phyloP scores from a whole-genome alignment of 2,888 invertebrate species.

The Subacronicta megacephala region DNA sequence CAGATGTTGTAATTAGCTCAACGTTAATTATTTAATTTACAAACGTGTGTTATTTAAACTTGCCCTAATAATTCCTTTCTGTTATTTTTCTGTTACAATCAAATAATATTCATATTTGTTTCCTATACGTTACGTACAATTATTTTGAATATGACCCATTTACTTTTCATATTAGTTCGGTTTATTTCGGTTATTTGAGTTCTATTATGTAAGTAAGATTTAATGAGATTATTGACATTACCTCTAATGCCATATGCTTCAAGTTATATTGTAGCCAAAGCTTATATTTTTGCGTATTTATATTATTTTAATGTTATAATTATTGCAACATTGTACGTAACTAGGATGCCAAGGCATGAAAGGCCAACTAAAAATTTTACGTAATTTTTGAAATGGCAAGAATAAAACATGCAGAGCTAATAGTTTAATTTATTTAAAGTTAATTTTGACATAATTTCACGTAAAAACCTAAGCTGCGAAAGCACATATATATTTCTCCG shows the following conservation, averaged over 20 bases:
- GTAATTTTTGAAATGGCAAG: constrained; percentile 45
- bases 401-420: constrained; percentile 33
- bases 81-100: too few species aligned
- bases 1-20: too few species aligned
- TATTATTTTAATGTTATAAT: constrained; percentile 6
- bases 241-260: neutral
- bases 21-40: too few species aligned
- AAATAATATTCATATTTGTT: too few species aligned
- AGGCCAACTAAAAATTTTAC: constrained; percentile 47
- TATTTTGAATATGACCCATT: too few species aligned
- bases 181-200: neutral
- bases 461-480: too few species aligned
- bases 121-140: too few species aligned
- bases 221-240: too few species aligned
- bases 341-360: constrained; percentile 16
- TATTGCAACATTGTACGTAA: neutral
- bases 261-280: constrained; percentile 45
- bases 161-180: too few species aligned
- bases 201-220: neutral
- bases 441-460: neutral
- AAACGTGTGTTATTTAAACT: too few species aligned
- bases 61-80: too few species aligned
- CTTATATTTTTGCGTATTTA: constrained; percentile 41
- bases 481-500: too few species aligned
- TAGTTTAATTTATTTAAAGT: constrained; percentile 18